Base-by-base conservation (phyloP, 37 sponge, comb jelly and placozoan species). In the Trichoplax adhaerens region DNA sequence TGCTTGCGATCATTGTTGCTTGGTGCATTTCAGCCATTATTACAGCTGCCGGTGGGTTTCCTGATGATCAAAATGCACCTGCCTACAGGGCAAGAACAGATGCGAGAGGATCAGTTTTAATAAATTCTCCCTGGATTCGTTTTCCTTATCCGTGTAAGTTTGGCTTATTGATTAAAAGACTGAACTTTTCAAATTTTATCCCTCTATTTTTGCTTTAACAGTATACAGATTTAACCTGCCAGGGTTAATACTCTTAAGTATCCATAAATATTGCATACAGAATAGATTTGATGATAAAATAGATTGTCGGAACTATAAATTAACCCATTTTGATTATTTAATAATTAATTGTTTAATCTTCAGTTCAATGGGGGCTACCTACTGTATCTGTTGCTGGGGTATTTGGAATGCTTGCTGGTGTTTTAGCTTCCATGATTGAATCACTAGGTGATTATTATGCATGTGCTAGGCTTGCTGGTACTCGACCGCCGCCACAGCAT, bases 361-460 rank as follows among this genome's bases (percentile, higher is more conserved):
- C 73, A 72, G 75, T 65, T 74, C 75, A 74, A 57, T 74, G 63
- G 63, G 75, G 75, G 53, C 63, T 49, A 10, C 75, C 75, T 10
- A 74, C 2, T 49, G 75, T 74, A 8, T 58, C 75, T 51, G 29
- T 74, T 1, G 75, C 52, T 2, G 75, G 75, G 2, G 50, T 74
- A 53, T 56, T 74, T 3, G 75, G 75, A 3, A 74, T 74, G 75
- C 2, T 74, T 5, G 75, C 75, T 64, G 75, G 75, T 5, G 75
- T 74, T 4, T 53, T 74, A 3, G 75, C 64, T 65, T 65, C 66
- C 4, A 58, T 63, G 2, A 48, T 74, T 5, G 75, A 74, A 66
- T 65, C 66, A 55, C 54, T 74, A 8, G 75, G 75, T n/a, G 75
- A 74, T 64, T 74, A 74, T 48, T 74, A 74, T 48, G 75, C 75